Evolutionary conservation across 2,888 invertebrate genomes (phyloP).

Genomic region (Andricus quercusramuli): DNA sequence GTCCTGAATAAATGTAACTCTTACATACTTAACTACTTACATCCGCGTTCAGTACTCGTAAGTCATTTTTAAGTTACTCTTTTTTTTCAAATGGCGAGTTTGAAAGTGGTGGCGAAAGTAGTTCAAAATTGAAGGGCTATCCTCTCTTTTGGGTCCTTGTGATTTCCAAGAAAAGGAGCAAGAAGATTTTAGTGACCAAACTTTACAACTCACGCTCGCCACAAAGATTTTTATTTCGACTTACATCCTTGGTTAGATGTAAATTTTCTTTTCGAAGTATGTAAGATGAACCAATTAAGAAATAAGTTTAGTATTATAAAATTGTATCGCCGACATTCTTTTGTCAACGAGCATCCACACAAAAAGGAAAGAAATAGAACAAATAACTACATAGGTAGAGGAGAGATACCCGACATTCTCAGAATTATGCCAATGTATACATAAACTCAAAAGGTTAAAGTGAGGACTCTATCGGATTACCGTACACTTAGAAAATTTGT

Average conservation of each 20-base stretch:
- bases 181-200: neutral
- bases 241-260: neutral
- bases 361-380: neutral
- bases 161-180: neutral
- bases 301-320: neutral
- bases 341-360: neutral
- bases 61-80: conserved; percentile 66
- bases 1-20: conserved; percentile 79
- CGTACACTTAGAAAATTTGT: neutral
- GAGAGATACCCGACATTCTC: neutral
- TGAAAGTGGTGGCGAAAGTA: conserved; percentile 18
- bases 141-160: neutral
- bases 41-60: conserved; percentile 78
- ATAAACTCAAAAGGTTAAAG: neutral
- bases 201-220: neutral
- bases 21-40: conserved; percentile 78
- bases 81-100: conserved; percentile 4
- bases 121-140: conserved; percentile 38
- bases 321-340: neutral
- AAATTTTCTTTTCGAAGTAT: neutral
- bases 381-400: neutral
- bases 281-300: neutral
- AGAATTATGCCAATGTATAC: neutral
- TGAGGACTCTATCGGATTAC: neutral
- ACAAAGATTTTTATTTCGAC: neutral